phyloP scores from a whole-genome alignment of 2,888 invertebrate species.

The Eupithecia subumbrata region DNA sequence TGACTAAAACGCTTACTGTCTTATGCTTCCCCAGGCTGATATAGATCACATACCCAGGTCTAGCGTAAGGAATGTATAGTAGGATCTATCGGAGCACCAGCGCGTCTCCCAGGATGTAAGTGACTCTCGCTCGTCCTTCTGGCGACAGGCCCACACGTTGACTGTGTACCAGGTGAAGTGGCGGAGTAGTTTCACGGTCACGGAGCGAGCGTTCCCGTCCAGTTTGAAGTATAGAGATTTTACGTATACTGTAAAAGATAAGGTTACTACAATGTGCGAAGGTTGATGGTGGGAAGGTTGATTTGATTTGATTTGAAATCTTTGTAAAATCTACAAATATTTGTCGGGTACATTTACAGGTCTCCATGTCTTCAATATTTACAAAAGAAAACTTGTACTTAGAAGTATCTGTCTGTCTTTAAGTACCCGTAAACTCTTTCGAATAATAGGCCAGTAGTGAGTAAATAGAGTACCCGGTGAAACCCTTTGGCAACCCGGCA shows the following conservation, averaged over 20 bases:
- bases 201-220: conserved; percentile 73
- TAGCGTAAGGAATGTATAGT: conserved; percentile 70
- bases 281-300: no score
- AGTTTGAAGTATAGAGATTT: conserved; percentile 73
- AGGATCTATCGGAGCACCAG: conserved; percentile 80
- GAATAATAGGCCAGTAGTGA: no score
- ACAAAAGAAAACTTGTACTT: no score
- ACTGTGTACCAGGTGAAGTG: conserved; percentile 92
- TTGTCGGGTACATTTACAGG: no score
- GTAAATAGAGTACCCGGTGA: no score
- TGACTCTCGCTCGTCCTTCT: conserved; percentile 81
- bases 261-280: no score
- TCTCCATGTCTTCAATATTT: no score
- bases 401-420: no score
- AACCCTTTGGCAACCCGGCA: no score
- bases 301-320: no score
- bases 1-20: not conserved
- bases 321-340: no score
- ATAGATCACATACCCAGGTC: conserved; percentile 48
- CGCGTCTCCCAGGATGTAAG: conserved; percentile 62
- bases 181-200: conserved; percentile 80
- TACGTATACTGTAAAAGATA: conserved; percentile 60
- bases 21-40: conserved; percentile 56
- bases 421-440: no score
- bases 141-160: conserved; percentile 90